Evolutionary conservation across 2,888 invertebrate species (phyloP).

Genomic region (Smittia aterrima): DNA sequence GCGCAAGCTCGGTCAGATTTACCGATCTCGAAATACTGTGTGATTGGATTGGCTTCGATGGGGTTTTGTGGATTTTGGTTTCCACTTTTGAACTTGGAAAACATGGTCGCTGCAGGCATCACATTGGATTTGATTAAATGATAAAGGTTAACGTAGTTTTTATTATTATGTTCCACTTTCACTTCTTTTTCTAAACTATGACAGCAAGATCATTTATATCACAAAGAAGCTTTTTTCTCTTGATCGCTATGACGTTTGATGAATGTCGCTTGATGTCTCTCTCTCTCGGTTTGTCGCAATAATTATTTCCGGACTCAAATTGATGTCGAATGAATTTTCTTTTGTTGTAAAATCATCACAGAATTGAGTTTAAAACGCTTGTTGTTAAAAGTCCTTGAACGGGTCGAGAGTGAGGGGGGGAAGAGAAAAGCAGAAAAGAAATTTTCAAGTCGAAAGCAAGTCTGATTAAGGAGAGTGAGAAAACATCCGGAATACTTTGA

Average conservation of each 20-base stretch:
- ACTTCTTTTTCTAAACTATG: not conserved
- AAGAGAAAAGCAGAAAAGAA: not conserved
- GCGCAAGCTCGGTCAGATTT: conserved; percentile 67
- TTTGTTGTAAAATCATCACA: conserved; percentile 24
- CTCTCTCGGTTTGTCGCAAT: no score
- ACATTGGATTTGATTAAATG: conserved; percentile 48
- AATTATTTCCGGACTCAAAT: conserved; percentile 1
- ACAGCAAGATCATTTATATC: not conserved
- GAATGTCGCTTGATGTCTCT: not conserved
- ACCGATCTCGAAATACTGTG: conserved; percentile 82
- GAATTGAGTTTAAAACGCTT: conserved; percentile 16
- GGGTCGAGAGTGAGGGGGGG: not conserved
- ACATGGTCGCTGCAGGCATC: conserved; percentile 63
- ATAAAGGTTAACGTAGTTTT: conserved; percentile 32
- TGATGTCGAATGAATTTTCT: not conserved
- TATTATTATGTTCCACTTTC: conserved; percentile 36
- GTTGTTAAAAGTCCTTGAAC: not conserved
- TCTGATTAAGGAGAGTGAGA: no score
- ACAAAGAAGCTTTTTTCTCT: conserved; percentile 5
- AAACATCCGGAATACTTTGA: no score
- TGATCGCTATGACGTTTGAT: not conserved
- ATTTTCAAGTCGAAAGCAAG: not conserved
- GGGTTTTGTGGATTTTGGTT: conserved; percentile 57
- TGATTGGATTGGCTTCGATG: conserved; percentile 77
- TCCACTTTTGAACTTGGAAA: conserved; percentile 69